Percentiles rank a stretch among this genome's conserved stretches.
These are phyloP conservation scores for Zalophus californianus DNA, from an alignment of 2,797 vertebrate genomes.

Conservation along the genomic window DNA sequence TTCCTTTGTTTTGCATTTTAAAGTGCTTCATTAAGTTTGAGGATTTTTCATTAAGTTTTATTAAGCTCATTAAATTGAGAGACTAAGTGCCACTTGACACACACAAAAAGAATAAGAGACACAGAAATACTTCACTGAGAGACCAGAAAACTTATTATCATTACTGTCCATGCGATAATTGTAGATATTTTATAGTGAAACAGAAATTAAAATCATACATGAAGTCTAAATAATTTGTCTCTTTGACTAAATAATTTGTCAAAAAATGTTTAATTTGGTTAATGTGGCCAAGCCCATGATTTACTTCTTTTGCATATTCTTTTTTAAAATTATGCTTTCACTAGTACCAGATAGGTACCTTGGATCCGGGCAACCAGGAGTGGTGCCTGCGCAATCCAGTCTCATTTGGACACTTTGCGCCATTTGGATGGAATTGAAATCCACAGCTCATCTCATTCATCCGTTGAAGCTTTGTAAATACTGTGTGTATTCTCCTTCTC, in stretches of 20 bases:
- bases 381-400: too few species aligned
- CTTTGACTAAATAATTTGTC: not conserved
- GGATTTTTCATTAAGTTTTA: slow-evolving; percentile 86
- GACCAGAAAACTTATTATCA: slow-evolving; percentile 72
- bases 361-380: not conserved
- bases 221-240: slow-evolving; percentile 53
- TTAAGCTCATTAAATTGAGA: slow-evolving; percentile 84
- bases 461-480: not conserved
- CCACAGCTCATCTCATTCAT: not conserved
- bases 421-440: not conserved
- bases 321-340: not conserved
- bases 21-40: slow-evolving; percentile 84
- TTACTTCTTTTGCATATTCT: not conserved
- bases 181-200: slow-evolving; percentile 47
- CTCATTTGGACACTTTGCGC: not conserved
- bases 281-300: not conserved
- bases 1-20: slow-evolving; percentile 81
- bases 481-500: too few species aligned
- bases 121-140: slow-evolving; percentile 41
- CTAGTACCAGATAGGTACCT: not conserved
- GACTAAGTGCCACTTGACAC: slow-evolving; percentile 80
- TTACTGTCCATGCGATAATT: slow-evolving; percentile 62
- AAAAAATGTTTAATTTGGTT: not conserved
- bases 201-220: not conserved
- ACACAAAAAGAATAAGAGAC: not conserved